A percentile compares a stretch with the other conserved stretches of the same genome.
These are phyloP conservation scores for Lottia gigantea DNA, from an alignment of 2,888 invertebrate species.

Conservation along the genomic window DNA sequence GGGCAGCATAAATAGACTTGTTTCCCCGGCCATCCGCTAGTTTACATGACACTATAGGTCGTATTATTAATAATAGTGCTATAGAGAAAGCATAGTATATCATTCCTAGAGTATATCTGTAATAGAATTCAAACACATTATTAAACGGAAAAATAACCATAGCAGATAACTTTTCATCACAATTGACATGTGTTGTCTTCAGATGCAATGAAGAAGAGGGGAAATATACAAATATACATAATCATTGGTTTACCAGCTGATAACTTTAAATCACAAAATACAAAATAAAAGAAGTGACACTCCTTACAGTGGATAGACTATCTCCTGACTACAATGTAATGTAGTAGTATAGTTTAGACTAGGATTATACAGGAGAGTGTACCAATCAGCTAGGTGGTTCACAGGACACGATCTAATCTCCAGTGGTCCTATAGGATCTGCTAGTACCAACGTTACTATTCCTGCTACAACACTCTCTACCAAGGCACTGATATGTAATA, in stretches of 20 bases:
- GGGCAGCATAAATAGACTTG: slow-evolving; percentile 86
- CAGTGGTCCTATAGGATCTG: slow-evolving; percentile 84
- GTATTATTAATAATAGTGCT: slow-evolving; percentile 80
- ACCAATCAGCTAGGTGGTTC: slow-evolving; percentile 91
- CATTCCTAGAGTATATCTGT: slow-evolving; percentile 90
- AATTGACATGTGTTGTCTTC: too few relatives aligned
- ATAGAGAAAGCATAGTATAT: slow-evolving; percentile 88
- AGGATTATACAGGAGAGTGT: slow-evolving; percentile 94
- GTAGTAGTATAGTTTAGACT: slow-evolving; percentile 89
- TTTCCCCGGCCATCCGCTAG: slow-evolving; percentile 60
- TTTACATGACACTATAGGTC: slow-evolving; percentile 79
- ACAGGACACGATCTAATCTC: slow-evolving; percentile 83
- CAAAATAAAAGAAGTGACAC: neutral
- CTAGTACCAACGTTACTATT: slow-evolving; percentile 80
- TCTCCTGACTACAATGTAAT: slow-evolving; percentile 95
- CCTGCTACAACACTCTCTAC: slow-evolving; percentile 84
- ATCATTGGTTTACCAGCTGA: too few relatives aligned
- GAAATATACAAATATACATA: too few relatives aligned
- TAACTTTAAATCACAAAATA: neutral
- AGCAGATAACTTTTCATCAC: too few relatives aligned
- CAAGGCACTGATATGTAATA: slow-evolving; percentile 84
- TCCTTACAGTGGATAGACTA: slow-evolving; percentile 91
- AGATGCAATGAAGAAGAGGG: too few relatives aligned
- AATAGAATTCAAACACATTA: slow-evolving; percentile 54
- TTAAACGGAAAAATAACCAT: too few relatives aligned